A percentile compares a stretch with the other conserved stretches of the same genome.
Evolutionary conservation across 2,113 vertebrate species (phyloP).

Genomic region (Pedionomus torquatus): DNA sequence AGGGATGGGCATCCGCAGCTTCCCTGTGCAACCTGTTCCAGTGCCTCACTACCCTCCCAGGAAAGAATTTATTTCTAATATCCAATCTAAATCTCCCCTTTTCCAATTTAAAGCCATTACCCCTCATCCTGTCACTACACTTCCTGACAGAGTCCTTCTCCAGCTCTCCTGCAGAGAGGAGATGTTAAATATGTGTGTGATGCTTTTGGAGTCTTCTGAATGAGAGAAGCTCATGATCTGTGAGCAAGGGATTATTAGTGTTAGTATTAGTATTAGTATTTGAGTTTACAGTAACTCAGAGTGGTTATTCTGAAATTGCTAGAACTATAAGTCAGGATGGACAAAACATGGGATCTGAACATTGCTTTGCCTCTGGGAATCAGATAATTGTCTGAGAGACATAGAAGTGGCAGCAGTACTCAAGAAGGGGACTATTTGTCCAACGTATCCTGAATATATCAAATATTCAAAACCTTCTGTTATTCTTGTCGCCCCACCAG

Average conservation of each 20-base stretch:
- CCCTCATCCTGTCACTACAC: too few species aligned
- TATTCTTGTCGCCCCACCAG: neutral
- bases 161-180: too few species aligned
- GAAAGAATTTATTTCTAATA: too few species aligned
- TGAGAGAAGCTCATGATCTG: neutral
- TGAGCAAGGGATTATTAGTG: neutral
- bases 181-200: neutral
- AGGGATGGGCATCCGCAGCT: too few species aligned
- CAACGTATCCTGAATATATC: neutral
- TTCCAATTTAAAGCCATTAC: too few species aligned
- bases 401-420: neutral
- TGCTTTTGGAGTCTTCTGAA: neutral
- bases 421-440: neutral
- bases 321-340: neutral
- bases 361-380: neutral
- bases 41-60: too few species aligned
- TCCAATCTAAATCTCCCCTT: too few species aligned
- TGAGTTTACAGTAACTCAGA: neutral
- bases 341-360: neutral
- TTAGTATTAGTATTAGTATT: too few species aligned
- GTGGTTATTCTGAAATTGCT: neutral
- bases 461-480: neutral
- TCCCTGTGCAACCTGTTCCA: too few species aligned
- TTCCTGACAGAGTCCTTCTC: too few species aligned
- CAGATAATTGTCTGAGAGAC: neutral